Percentiles rank a stretch among this genome's conserved stretches.
These are phyloP conservation scores for Chrysodeixis includens DNA, from an alignment of 2,888 invertebrate species.

Conservation along the genomic window DNA sequence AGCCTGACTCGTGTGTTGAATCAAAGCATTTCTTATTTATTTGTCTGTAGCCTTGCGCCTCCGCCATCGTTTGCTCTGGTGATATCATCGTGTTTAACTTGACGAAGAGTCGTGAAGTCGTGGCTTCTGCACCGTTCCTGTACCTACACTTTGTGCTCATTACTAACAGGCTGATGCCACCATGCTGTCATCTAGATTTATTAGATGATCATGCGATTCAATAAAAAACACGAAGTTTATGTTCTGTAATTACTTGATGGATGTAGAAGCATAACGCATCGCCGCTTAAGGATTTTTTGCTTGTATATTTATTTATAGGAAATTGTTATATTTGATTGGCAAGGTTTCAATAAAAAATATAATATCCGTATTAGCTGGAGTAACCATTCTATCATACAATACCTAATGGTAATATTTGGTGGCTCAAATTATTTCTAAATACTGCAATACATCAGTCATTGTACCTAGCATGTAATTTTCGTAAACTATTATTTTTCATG, in stretches of 20 bases:
- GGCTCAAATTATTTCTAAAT: conserved; percentile 6
- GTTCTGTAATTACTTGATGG: conserved; percentile 11
- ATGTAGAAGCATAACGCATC: neutral
- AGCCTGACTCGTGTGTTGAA: conserved; percentile 56
- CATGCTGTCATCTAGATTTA: conserved; percentile 50
- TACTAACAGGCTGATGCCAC: conserved; percentile 47
- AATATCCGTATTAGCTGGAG: conserved; percentile 1
- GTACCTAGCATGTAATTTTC: neutral
- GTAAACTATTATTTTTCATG: conserved; percentile 13
- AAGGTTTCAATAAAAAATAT: conserved; percentile 5
- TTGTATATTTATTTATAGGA: neutral
- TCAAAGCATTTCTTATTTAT: conserved; percentile 61
- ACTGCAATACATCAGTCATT: conserved; percentile 11
- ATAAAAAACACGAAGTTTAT: conserved; percentile 33
- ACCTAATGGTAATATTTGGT: conserved; percentile 13
- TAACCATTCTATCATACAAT: neutral
- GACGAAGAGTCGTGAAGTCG: conserved; percentile 64
- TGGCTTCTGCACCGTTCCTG: conserved; percentile 51
- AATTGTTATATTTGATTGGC: neutral
- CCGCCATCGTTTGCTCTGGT: conserved; percentile 68
- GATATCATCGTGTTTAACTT: conserved; percentile 72
- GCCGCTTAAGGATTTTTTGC: conserved; percentile 1
- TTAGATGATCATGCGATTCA: conserved; percentile 24
- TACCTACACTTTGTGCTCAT: conserved; percentile 53
- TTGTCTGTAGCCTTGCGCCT: conserved; percentile 68